Evolutionary conservation across 2,888 invertebrate genomes (phyloP), one percentile per base, ranked within the genome.

Genomic region (Tachina grossa): DNA sequence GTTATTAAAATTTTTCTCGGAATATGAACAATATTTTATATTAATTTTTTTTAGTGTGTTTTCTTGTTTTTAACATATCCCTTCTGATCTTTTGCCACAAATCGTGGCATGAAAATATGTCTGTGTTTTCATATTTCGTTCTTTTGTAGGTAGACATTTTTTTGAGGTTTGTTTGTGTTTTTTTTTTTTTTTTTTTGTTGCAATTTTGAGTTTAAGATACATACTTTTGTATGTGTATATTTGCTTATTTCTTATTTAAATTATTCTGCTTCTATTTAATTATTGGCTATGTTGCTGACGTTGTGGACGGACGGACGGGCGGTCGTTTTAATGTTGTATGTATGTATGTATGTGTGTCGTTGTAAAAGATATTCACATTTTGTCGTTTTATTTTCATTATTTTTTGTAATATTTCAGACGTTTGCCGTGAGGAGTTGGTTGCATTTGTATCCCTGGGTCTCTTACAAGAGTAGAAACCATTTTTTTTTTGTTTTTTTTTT

Each of bases 291-390:
- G 57, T 45, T 59, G 69, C 9, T 53, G 47, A 41, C 49, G 55
- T 57, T 55, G 68, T 51, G 59, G 77, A 68, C 59, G 49, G 43
- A 43, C 49, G 68, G 13, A 31, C 31, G 31, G 31, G 6, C 31
- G 31, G 31, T 31, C 31, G 31, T 53, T 72, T 65, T 43, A 41
- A 14, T 59, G 14, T 49, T 16, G 55, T 76, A 31, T 31, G 31
- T 31, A 31, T 57, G 55, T 76, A 31, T 4, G 4, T 31, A 31
- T 57, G 61, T 61, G 19, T 57, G 49, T 43, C 72, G 43, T 71
- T 66, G 72, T 79, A 55, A 19, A 80, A 71, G 71, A 31, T 78
- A 68, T 51, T 69, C n/a, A 41, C 31, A 53, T 61, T 61, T 78
- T 53, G 61, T 78, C 22, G 51, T 78, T 61, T 31, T 31, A 31